A percentile compares a stretch with the other conserved stretches of the same genome.
These are phyloP conservation scores for Phyllopteryx taeniolatus DNA, from an alignment of 2,113 vertebrate species.

Conservation along the genomic window DNA sequence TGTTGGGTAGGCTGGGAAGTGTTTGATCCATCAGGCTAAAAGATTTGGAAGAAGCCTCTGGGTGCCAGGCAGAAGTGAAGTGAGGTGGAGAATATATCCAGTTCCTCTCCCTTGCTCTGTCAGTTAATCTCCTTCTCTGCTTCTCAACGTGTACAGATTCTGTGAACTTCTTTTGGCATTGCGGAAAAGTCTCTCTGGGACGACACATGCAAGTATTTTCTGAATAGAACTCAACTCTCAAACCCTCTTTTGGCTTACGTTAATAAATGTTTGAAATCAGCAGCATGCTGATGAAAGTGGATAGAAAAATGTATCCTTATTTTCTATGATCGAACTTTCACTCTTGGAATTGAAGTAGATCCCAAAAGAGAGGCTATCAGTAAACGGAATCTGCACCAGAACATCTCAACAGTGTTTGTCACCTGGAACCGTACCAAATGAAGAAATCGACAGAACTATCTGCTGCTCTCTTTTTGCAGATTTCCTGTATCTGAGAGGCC, in stretches of 20 bases:
- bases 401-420: slow-evolving; percentile 21
- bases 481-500: slow-evolving; percentile 9
- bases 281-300: slow-evolving; percentile 15
- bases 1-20: slow-evolving; percentile 54
- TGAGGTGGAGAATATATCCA: slow-evolving; percentile 49
- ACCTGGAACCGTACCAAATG: slow-evolving; percentile 35
- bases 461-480: not conserved
- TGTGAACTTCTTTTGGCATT: slow-evolving; percentile 55
- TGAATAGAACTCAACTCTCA: slow-evolving; percentile 28
- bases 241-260: slow-evolving; percentile 31
- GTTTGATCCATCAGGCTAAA: slow-evolving; percentile 69
- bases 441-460: slow-evolving; percentile 19
- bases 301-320: slow-evolving; percentile 33
- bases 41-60: slow-evolving; percentile 64
- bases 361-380: slow-evolving; percentile 39
- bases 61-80: slow-evolving; percentile 48
- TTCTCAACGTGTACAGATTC: slow-evolving; percentile 64
- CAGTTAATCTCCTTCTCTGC: slow-evolving; percentile 40
- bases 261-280: slow-evolving; percentile 35
- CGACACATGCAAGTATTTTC: slow-evolving; percentile 15
- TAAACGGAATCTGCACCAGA: slow-evolving; percentile 31
- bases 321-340: slow-evolving; percentile 22
- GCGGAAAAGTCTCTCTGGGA: slow-evolving; percentile 39
- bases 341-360: slow-evolving; percentile 21
- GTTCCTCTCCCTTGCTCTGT: slow-evolving; percentile 36